A percentile compares a stretch with the other conserved stretches of the same genome.
Evolutionary conservation across 2,113 vertebrate species (phyloP).

Genomic region (Silurus asotus): DNA sequence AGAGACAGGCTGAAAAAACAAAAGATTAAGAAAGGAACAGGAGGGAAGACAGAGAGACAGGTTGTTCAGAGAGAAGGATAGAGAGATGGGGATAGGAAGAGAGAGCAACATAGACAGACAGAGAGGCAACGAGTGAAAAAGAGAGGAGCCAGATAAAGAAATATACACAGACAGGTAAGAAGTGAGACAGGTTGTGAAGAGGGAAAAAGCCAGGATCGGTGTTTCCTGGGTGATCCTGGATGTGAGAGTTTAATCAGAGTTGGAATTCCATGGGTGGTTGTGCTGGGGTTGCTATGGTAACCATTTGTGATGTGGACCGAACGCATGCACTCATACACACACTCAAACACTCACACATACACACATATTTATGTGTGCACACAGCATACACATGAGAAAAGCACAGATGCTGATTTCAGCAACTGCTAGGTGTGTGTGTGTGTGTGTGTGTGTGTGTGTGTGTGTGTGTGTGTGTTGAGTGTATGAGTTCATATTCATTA

Average conservation of each 20-base stretch:
- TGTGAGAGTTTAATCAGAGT: constrained; percentile 1
- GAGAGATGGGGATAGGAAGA: background rate
- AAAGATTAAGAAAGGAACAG: background rate
- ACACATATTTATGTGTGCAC: background rate
- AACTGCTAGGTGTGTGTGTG: background rate
- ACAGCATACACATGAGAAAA: background rate
- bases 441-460: background rate
- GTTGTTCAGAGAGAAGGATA: background rate
- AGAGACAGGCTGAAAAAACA: background rate
- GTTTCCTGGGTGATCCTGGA: background rate
- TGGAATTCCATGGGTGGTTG: constrained; percentile 12
- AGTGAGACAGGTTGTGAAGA: background rate
- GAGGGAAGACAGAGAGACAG: background rate
- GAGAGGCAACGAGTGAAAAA: background rate
- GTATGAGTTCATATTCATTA: constrained; percentile 32
- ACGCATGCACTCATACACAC: background rate
- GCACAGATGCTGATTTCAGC: no score
- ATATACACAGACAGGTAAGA: background rate
- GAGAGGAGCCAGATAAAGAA: background rate
- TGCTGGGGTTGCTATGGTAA: constrained; percentile 44
- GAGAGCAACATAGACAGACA: background rate
- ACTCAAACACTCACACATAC: background rate
- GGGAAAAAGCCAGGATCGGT: background rate
- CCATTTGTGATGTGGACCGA: constrained; percentile 22
- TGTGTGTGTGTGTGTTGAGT: background rate